These are phyloP conservation scores for Platypus cylindrus DNA, from an alignment of 2,888 invertebrate species.

Conservation along the genomic window DNA sequence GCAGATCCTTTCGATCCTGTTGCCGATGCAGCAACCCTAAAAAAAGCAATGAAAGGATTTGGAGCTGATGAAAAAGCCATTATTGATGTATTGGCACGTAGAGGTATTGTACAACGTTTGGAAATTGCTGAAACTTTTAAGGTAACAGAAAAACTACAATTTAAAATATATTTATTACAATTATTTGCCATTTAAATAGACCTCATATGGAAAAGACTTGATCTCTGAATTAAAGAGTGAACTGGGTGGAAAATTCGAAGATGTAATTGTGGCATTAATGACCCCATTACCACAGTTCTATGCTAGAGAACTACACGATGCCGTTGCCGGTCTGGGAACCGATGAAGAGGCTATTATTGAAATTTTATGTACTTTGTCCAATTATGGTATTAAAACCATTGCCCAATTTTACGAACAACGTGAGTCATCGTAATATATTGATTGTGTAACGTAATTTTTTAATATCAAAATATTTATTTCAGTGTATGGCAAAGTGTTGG, in stretches of 20 bases:
- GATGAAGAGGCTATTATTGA: conserved; percentile 87
- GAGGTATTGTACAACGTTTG: conserved; percentile 81
- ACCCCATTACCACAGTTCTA: conserved; percentile 82
- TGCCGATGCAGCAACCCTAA: conserved; percentile 69
- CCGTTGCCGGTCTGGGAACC: conserved; percentile 76
- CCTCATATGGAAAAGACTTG: conserved; percentile 75
- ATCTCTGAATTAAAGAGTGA: conserved; percentile 79
- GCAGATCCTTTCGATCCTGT: conserved; percentile 77
- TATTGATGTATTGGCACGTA: conserved; percentile 75
- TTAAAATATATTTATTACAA: not conserved
- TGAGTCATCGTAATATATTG: conserved; percentile 35
- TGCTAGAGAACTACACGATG: conserved; percentile 79
- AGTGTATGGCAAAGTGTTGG: conserved; percentile 74
- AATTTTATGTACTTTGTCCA: conserved; percentile 82
- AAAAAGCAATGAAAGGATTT: conserved; percentile 87
- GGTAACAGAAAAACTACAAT: too few species aligned
- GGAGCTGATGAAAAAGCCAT: conserved; percentile 88
- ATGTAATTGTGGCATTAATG: conserved; percentile 82
- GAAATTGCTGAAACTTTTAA: conserved; percentile 87
- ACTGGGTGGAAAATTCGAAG: conserved; percentile 78
- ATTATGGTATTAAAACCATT: conserved; percentile 78
- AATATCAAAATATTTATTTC: conserved; percentile 21
- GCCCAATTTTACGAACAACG: conserved; percentile 71
- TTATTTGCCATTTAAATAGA: conserved; percentile 36
- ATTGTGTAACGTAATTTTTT: not conserved